Base-by-base conservation (phyloP, 2,113 vertebrate species). In the Epinephelus lanceolatus region DNA sequence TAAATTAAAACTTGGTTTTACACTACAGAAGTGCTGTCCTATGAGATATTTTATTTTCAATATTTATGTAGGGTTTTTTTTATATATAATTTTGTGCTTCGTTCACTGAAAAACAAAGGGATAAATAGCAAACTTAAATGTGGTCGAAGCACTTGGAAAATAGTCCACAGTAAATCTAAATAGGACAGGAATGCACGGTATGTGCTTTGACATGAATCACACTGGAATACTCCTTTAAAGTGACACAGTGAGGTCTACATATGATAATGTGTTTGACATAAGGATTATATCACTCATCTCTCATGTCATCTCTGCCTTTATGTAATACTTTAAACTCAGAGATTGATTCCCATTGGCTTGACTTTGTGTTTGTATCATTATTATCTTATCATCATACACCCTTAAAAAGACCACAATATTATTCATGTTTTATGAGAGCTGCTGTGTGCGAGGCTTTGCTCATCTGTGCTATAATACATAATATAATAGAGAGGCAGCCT, bases 381-480 rank as follows among this genome's bases (percentile, higher is more conserved):
- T 82, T 14, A 15, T 33, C 45, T 78, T 23, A 27, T 75, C 51
- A 10, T 71, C 25, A 68, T 47, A 17, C 49, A 57, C 21, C 57
- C 30, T 42, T 53, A 69, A 68, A 80, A 70, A 51, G 13, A 30
- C 62, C 33, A 66, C 42, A 68, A 40, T 59, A 71, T 67, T 68
- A 57, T 23, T 66, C 8, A 56, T 59, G 74, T 27, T 84, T 80
- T 76, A 76, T 84, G 72, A 81, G 78, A 72, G 45, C 27, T 63
- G 51, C 63, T 14, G 25, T 45, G 55, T 78, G 74, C 59, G 42
- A 61, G 47, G 37, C 55, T 80, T 51, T 76, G 23, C 71, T 71
- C 84, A 37, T 51, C 19, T 52, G 11, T 70, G 23, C 70, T 70
- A 68, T 65, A 53, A 76, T 52, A 61, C 42, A 9, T 62, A 13